Evolutionary conservation across 2,797 vertebrate genomes (phyloP).

Genomic region (Cuculus canorus): DNA sequence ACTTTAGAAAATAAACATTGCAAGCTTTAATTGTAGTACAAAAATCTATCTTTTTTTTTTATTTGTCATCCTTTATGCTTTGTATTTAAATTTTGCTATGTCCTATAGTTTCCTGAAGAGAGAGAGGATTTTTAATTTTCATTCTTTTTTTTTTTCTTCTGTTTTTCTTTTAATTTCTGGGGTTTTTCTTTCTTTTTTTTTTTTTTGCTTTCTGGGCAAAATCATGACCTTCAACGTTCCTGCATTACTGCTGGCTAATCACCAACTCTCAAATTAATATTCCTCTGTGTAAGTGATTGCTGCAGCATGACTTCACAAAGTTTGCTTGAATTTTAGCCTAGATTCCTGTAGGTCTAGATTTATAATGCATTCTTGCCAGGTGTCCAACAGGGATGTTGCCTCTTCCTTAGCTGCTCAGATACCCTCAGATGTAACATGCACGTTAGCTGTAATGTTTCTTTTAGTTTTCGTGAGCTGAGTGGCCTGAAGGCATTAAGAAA

Average conservation of each 20-base stretch:
- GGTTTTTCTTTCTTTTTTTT: neutral
- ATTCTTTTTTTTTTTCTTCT: neutral
- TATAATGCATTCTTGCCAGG: neutral
- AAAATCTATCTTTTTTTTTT: neutral
- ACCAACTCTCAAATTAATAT: neutral
- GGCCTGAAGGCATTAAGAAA: neutral
- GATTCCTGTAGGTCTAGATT: neutral
- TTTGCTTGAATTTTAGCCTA: neutral
- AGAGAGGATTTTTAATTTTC: neutral
- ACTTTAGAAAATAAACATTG: neutral
- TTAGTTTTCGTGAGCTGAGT: neutral
- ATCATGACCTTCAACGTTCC: neutral
- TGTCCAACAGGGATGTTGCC: neutral
- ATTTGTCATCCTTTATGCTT: neutral
- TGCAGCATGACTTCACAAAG: slow-evolving; percentile 14
- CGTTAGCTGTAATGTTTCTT: neutral
- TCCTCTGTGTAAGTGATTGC: neutral
- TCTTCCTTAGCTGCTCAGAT: neutral
- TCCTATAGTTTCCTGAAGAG: neutral
- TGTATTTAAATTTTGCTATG: neutral
- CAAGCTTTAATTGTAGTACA: neutral
- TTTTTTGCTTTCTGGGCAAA: neutral
- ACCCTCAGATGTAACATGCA: neutral
- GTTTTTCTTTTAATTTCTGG: neutral
- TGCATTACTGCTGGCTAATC: neutral